phyloP scores from a whole-genome alignment of 1,140 invertebrate genomes.

The Monochamus saltuarius region DNA sequence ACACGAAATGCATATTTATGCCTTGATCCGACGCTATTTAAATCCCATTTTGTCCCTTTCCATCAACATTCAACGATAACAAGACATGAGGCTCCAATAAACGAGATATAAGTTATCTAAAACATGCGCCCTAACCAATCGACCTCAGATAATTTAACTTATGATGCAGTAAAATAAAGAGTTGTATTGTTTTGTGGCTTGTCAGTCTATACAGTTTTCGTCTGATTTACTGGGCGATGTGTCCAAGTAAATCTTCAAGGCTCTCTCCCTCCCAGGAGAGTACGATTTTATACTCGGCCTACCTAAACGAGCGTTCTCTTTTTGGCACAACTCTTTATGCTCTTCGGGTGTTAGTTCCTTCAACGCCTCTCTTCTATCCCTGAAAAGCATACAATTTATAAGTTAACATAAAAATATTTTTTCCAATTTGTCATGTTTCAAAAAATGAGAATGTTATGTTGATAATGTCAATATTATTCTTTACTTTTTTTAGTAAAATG shows the following conservation, averaged over 20 bases:
- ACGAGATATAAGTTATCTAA: too few species aligned
- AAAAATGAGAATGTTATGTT: too few species aligned
- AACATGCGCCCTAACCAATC: too few species aligned
- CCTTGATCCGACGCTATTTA: too few species aligned
- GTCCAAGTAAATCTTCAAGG: slow-evolving; percentile 74
- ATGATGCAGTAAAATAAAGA: slow-evolving; percentile 44
- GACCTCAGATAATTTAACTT: slow-evolving; percentile 24
- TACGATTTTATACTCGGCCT: slow-evolving; percentile 52
- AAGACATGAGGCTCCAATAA: too few species aligned
- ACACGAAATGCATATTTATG: too few species aligned
- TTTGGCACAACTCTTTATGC: slow-evolving; percentile 60
- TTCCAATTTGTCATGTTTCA: too few species aligned
- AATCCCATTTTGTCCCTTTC: too few species aligned
- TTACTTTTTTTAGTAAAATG: too few species aligned
- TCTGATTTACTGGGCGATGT: slow-evolving; percentile 46
- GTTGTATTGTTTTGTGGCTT: slow-evolving; percentile 39
- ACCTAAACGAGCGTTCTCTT: slow-evolving; percentile 59
- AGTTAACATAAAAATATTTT: background rate
- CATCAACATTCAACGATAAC: too few species aligned
- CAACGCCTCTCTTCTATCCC: slow-evolving; percentile 64
- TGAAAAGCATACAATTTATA: slow-evolving; percentile 43
- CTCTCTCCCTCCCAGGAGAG: slow-evolving; percentile 64
- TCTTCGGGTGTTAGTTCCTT: slow-evolving; percentile 64
- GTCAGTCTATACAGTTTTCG: slow-evolving; percentile 48
- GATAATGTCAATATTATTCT: too few species aligned